Evolutionary conservation across 2,113 vertebrate species (phyloP).

Genomic region (Fulica atra): DNA sequence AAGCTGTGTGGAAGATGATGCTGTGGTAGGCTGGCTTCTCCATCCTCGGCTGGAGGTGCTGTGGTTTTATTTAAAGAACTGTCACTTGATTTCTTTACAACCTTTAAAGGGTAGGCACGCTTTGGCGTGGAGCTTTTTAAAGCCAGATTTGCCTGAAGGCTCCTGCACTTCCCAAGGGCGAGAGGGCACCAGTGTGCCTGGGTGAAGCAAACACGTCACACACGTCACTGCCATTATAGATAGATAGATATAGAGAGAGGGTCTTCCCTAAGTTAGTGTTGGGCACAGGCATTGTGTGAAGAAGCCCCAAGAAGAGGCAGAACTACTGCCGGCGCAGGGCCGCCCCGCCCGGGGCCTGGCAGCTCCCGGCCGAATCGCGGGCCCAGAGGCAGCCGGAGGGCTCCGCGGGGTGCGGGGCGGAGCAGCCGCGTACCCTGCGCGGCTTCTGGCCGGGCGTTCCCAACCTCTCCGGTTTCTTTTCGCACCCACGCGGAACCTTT

Average conservation of each 20-base stretch:
- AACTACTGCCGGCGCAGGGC: too few species aligned
- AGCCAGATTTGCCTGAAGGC: neutral
- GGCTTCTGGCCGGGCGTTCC: neutral
- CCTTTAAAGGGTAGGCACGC: neutral
- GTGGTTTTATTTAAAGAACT: neutral
- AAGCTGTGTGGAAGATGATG: rapidly evolving
- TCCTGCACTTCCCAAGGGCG: too few species aligned
- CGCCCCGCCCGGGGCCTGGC: too few species aligned
- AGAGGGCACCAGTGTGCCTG: too few species aligned
- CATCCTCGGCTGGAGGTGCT: too few species aligned
- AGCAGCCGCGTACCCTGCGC: neutral
- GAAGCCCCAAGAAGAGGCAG: neutral
- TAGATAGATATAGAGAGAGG: too few species aligned
- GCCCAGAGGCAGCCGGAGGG: neutral
- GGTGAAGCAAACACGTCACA: neutral
- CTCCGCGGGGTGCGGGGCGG: neutral
- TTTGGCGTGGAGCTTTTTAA: neutral
- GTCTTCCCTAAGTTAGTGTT: rapidly evolving
- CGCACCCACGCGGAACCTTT: neutral
- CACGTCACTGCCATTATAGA: rapidly evolving
- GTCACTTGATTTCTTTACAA: too few species aligned
- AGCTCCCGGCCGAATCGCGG: too few species aligned
- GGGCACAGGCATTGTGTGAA: rapidly evolving
- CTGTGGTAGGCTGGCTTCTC: neutral
- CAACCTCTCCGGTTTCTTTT: too few species aligned